A percentile compares a stretch with the other conserved stretches of the same genome.
Evolutionary conservation across 64 coral and sea anemone species (phyloP).

Genomic region (Catalaphyllia jardinei): DNA sequence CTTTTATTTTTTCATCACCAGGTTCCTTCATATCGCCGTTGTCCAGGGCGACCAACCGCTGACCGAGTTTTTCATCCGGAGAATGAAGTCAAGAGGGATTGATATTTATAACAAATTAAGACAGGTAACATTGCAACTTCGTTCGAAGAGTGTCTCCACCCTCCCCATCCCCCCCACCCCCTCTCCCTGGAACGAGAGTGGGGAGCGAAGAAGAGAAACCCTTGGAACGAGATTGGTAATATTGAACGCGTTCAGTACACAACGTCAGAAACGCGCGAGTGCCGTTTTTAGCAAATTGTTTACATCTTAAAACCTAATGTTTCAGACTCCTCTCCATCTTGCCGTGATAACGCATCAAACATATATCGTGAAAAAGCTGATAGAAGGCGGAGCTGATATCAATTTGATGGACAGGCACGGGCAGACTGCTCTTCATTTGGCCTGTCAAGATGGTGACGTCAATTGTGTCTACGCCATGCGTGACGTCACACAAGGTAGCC

Average conservation of each 20-base stretch:
- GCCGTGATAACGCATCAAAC: constrained; percentile 83
- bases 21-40: constrained; percentile 73
- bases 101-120: constrained; percentile 84
- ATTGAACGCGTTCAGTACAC: too few relatives aligned
- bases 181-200: neutral
- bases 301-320: neutral
- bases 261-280: too few relatives aligned
- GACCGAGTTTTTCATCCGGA: constrained; percentile 55
- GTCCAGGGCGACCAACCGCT: constrained; percentile 75
- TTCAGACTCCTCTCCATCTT: constrained; percentile 92
- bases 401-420: constrained; percentile 89
- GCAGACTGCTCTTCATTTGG: constrained; percentile 86
- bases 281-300: neutral
- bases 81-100: constrained; percentile 50
- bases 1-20: constrained; percentile 17
- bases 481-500: constrained; percentile 28
- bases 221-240: neutral
- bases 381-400: constrained; percentile 71
- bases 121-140: constrained; percentile 24
- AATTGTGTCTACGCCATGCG: constrained; percentile 64
- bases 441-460: constrained; percentile 70
- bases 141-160: too few relatives aligned
- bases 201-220: neutral
- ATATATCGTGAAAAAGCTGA: constrained; percentile 54
- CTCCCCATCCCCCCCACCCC: too few relatives aligned